A percentile compares a stretch with the other conserved stretches of the same genome.
These are phyloP conservation scores for Rugalucina vietnamica DNA, from an alignment of 2,888 invertebrate species.

Conservation along the genomic window DNA sequence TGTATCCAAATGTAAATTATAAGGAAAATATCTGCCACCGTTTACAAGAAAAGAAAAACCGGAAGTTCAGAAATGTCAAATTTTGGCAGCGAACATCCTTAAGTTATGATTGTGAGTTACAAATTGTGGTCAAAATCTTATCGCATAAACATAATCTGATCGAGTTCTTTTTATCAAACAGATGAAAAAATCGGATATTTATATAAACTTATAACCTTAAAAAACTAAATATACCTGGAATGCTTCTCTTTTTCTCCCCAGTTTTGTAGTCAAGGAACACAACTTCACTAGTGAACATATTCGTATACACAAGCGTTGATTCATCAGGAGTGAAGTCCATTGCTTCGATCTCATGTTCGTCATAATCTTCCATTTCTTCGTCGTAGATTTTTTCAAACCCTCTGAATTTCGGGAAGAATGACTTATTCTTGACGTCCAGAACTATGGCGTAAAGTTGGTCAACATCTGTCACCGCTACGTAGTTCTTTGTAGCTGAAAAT, in stretches of 20 bases:
- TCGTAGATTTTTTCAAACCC: conserved; percentile 37
- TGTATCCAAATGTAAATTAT: no score
- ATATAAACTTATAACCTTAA: no score
- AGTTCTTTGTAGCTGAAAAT: neutral
- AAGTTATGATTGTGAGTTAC: no score
- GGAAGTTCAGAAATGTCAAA: no score
- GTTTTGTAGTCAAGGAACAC: conserved; percentile 52
- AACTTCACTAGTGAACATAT: conserved; percentile 53
- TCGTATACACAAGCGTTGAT: conserved; percentile 49
- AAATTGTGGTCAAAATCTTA: no score
- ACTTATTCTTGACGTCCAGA: conserved; percentile 37
- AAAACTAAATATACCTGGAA: no score
- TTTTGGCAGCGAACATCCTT: no score
- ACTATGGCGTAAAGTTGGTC: conserved; percentile 45
- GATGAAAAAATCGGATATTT: no score
- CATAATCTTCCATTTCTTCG: conserved; percentile 45
- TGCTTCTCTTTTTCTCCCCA: conserved; percentile 40
- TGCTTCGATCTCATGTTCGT: conserved; percentile 54
- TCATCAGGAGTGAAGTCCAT: conserved; percentile 57
- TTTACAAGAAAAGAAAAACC: no score
- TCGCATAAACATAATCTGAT: no score
- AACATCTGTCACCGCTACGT: conserved; percentile 13
- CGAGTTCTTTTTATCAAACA: no score
- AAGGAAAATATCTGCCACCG: no score
- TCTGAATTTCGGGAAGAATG: conserved; percentile 43